Evolutionary conservation across 2,113 vertebrate species (phyloP).

Genomic region (Toxostoma redivivum): DNA sequence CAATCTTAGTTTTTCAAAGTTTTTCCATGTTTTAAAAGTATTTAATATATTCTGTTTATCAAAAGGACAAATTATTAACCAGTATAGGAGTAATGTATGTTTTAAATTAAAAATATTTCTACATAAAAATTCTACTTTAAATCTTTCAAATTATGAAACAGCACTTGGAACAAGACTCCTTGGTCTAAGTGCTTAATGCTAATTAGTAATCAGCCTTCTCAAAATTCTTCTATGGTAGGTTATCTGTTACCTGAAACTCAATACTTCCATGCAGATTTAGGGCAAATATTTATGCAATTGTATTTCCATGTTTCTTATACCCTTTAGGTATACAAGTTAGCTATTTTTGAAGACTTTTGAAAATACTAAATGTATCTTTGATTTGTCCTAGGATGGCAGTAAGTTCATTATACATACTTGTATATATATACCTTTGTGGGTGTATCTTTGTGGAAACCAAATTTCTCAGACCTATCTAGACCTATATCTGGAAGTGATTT

Average conservation of each 20-base stretch:
- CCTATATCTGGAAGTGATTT: background rate
- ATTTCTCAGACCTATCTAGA: background rate
- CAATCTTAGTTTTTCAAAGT: background rate
- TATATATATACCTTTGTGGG: background rate
- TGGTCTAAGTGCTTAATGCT: background rate
- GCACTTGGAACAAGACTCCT: background rate
- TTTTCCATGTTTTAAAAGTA: background rate
- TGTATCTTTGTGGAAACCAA: background rate
- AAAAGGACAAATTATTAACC: background rate
- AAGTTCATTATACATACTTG: accelerated
- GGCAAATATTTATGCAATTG: background rate
- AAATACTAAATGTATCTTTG: background rate
- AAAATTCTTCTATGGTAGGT: background rate
- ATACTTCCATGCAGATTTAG: background rate
- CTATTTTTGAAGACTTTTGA: background rate
- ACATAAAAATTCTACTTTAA: background rate
- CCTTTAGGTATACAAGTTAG: background rate
- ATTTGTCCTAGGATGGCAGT: background rate
- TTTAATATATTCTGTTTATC: background rate
- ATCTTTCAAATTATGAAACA: background rate
- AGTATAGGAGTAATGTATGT: background rate
- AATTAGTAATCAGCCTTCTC: background rate
- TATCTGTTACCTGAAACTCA: background rate
- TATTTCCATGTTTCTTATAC: background rate
- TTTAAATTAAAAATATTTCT: background rate